phyloP scores from a whole-genome alignment of 2,797 vertebrate species.

The Propithecus perrieri region DNA sequence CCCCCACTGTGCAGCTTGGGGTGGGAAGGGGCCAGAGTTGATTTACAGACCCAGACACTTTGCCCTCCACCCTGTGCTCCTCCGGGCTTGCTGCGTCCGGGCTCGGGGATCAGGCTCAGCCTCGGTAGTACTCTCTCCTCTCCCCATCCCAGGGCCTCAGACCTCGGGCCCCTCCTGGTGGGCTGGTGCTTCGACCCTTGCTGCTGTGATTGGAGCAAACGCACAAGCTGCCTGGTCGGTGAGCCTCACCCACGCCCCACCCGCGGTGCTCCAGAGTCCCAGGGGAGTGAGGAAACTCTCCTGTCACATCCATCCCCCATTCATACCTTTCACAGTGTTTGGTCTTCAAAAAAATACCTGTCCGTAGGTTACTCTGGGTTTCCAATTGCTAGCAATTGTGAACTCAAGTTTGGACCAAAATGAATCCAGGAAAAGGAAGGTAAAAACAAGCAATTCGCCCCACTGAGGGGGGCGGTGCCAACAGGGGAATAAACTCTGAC shows the following conservation, averaged over 20 bases:
- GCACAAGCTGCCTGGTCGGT: background rate
- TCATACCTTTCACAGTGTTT: constrained; percentile 21
- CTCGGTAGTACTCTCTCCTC: background rate
- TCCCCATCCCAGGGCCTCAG: background rate
- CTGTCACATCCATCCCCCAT: background rate
- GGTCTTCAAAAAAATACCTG: constrained; percentile 44
- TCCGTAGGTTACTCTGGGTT: background rate
- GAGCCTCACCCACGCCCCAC: background rate
- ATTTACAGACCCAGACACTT: background rate
- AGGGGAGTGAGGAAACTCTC: background rate
- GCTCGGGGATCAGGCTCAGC: background rate
- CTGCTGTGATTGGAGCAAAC: background rate
- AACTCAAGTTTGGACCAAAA: constrained; percentile 47
- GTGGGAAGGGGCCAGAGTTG: background rate
- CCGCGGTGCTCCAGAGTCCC: background rate
- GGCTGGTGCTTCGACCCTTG: background rate
- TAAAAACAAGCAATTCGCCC: constrained; percentile 51
- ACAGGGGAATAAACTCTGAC: constrained; percentile 58
- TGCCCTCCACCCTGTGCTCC: background rate
- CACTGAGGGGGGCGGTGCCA: constrained; percentile 62
- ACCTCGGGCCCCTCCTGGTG: background rate
- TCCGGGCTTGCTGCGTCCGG: background rate
- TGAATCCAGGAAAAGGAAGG: constrained; percentile 36
- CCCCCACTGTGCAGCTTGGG: background rate
- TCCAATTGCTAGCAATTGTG: constrained; percentile 22